Conservation (phyloP, 37 sponge, comb jelly and placozoan species). For the Trichoplax adhaerens region DNA sequence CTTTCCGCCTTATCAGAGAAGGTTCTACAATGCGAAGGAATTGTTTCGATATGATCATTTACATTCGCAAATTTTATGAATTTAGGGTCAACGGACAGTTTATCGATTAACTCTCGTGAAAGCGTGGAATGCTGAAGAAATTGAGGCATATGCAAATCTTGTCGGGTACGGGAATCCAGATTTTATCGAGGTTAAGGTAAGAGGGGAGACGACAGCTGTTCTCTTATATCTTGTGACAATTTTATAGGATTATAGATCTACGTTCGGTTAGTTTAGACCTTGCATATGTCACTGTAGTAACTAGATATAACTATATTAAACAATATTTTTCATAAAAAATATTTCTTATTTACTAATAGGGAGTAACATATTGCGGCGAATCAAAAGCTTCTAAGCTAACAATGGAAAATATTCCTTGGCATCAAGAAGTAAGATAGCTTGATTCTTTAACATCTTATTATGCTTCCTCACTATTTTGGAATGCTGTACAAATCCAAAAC, state of each 20-base stretch:
- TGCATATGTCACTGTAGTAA: background rate
- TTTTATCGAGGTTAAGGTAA: constrained; percentile 87
- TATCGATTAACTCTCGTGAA: constrained; percentile 88
- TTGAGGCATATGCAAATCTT: constrained; percentile 60
- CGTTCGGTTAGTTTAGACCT: background rate
- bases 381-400: constrained; percentile 78
- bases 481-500: no score
- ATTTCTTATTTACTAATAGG: constrained; percentile 15
- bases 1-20: constrained; percentile 58
- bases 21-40: constrained; percentile 12
- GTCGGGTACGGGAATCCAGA: constrained; percentile 68
- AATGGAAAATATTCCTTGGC: constrained; percentile 90
- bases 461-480: background rate
- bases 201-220: background rate
- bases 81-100: constrained; percentile 82
- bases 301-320: background rate
- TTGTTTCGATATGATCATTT: background rate
- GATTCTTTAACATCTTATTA: constrained; percentile 1
- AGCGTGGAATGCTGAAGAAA: constrained; percentile 86
- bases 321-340: background rate
- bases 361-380: constrained; percentile 87
- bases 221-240: background rate
- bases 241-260: background rate
- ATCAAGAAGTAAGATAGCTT: constrained; percentile 54
- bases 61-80: background rate